phyloP scores from a whole-genome alignment of 2,113 vertebrate genomes.

The Campylorhamphus procurvoides region DNA sequence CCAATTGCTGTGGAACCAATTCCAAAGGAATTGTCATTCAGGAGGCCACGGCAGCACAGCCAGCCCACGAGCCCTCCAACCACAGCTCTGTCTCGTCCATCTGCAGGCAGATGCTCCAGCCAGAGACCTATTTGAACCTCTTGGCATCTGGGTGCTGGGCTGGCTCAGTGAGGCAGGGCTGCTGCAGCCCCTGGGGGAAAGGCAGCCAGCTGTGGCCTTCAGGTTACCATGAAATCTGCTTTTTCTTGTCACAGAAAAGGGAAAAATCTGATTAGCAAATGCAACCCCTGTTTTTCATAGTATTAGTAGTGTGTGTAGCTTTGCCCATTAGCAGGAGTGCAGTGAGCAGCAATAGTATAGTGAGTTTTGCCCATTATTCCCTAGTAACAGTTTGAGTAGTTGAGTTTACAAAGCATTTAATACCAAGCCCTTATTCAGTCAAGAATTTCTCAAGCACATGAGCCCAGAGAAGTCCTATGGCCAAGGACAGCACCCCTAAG shows the following conservation, averaged over 20 bases:
- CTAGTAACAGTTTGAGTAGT: background rate
- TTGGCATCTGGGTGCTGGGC: conserved; percentile 3
- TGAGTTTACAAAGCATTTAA: background rate
- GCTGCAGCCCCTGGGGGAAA: background rate
- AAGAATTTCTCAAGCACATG: background rate
- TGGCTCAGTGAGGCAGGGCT: background rate
- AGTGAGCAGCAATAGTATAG: background rate
- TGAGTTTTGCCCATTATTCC: background rate
- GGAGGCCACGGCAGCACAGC: conserved; percentile 27
- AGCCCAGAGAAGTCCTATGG: background rate
- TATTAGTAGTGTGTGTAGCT: background rate
- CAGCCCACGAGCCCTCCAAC: conserved; percentile 67
- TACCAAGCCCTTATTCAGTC: background rate
- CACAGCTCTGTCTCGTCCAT: conserved; percentile 51
- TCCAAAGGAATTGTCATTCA: conserved; percentile 61
- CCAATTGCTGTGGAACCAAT: conserved; percentile 51
- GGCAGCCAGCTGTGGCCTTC: background rate
- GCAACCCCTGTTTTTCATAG: background rate
- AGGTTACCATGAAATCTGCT: background rate
- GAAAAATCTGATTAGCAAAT: background rate
- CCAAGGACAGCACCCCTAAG: background rate
- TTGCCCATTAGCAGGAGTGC: background rate
- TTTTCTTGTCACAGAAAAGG: background rate
- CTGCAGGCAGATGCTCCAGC: conserved; percentile 28
- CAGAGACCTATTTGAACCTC: conserved; percentile 16